Base-by-base conservation (phyloP, 2,797 vertebrate species). In the Jordanella pulchra region DNA sequence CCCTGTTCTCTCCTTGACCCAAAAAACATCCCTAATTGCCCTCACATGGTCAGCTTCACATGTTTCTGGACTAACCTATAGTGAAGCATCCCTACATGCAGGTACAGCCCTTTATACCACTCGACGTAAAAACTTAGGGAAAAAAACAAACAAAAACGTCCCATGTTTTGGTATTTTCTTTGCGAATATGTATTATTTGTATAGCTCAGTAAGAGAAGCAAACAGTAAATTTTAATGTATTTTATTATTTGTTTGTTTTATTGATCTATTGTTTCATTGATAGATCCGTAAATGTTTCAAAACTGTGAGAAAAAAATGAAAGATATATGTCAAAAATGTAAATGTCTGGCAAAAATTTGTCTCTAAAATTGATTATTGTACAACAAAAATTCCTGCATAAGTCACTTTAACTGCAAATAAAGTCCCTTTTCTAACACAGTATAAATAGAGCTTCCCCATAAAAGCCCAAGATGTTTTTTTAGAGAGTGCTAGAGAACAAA, bases 21-120 rank as follows among this genome's bases (percentile, higher is more conserved):
- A 86, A 91, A 92, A 90, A 87, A 80, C 85, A 90, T 85, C 85
- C 84, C 85, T 93, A 94, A 94, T 94, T 93, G 89, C 92, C 80
- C 73, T 85, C 78, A 83, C 85, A 88, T 84, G 84, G 86, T 87
- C 89, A 84, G 84, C 83, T 84, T 78, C 86, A 86, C 86, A 85
- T 87, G 85, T 84, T 86, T 69, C n/a, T 55, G 87, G 78, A 78
- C 80, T 30, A 69, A 78, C 84, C 80, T 85, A 78, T 76, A 81
- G 74, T 48, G 28, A 48, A 76, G 72, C 65, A 74, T 81, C 81
- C 50, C 5, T 68, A 81, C 68, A 69, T 64, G 42, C 66, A 66
- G 67, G 53, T 15, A 68, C 54, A 72, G 56, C 21, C 30, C 73
- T 69, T 75, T 81, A 76, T 66, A 81, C 72, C 85, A 76, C 81